Evolutionary conservation across 2,113 vertebrate species (phyloP), one percentile per base, ranked within the genome.

Genomic region (Onychostruthus taczanowskii): DNA sequence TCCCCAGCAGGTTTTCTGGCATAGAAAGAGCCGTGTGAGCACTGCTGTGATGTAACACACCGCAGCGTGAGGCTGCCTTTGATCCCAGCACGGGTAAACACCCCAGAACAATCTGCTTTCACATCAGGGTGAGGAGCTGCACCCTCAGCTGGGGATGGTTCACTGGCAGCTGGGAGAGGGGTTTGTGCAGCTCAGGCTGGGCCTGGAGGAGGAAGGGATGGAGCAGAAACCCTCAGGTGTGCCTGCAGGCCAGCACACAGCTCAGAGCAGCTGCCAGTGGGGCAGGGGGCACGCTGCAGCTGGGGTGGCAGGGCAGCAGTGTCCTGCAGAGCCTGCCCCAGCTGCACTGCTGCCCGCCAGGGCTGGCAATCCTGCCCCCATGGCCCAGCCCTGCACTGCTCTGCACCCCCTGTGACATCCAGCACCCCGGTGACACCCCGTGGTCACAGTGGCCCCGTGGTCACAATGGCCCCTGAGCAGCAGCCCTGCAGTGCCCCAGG

Each of bases 221-320:
- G 78, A 77, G 75, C 35, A 68, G 75, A 28, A 85, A 9, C 24
- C 13, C 67, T 18, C 7, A 2, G 3, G 20, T 1, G 14, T 21
- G 82, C 24, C 82, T 74, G 66, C 50, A 47, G 58, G 22, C 3
- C 35, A 13, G 67, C 68, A 43, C 46, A 46, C 1, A 2, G 13
- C 80, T 30, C n/a, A 56, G 20, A 20, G 1, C 18, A 11, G 39
- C 61, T 37, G 37, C 37, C 37, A 37, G 37, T 37, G 37, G 16
- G 47, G 49, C 8, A 10, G 35, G 33, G 0, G 13, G 43, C 2
- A 0, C 0, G 1, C 75, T 56, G 75, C 56, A 43, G 44, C 6
- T 20, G 37, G 15, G 69, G 13, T 23, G 73, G 33, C 85, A 47
- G 56, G 59, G 74, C n/a, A 43, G 76, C 64, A 63, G 77, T 2